Evolutionary conservation across 2,888 invertebrate species (phyloP).

Genomic region (Sinhomidia bicolor): DNA sequence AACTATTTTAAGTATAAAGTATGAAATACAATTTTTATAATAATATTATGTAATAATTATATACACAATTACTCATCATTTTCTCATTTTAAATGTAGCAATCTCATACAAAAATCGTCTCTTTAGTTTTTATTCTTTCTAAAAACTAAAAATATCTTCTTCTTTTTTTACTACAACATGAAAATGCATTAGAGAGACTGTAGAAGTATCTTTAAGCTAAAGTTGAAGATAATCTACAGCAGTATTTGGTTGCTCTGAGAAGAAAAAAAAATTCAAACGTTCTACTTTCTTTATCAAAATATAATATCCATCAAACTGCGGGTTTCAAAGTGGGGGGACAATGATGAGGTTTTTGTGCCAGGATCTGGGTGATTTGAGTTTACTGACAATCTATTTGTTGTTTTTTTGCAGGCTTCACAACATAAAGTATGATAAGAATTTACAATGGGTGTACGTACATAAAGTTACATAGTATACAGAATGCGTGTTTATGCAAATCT

Average conservation of each 20-base stretch:
- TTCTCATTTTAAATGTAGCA: neutral
- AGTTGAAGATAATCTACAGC: neutral
- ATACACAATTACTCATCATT: neutral
- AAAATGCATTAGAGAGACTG: neutral
- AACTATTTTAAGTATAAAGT: too few species aligned
- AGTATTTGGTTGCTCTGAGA: neutral
- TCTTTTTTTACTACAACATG: neutral
- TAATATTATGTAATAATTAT: neutral
- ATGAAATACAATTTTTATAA: neutral
- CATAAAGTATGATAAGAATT: neutral
- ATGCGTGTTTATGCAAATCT: slow-evolving; percentile 12
- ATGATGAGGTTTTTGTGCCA: neutral
- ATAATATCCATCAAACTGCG: neutral
- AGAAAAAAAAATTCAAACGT: neutral
- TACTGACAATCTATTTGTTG: neutral
- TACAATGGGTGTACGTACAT: neutral
- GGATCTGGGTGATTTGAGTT: neutral
- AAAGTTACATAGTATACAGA: slow-evolving; percentile 42
- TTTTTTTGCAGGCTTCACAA: neutral
- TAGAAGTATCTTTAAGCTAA: neutral
- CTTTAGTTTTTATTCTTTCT: neutral
- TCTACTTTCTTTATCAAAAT: neutral
- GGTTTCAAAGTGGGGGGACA: neutral
- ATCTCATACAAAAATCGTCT: slow-evolving; percentile 3
- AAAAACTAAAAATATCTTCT: neutral